Evolutionary conservation across 2,797 vertebrate species (phyloP).

Genomic region (Craterocephalus amniculus): DNA sequence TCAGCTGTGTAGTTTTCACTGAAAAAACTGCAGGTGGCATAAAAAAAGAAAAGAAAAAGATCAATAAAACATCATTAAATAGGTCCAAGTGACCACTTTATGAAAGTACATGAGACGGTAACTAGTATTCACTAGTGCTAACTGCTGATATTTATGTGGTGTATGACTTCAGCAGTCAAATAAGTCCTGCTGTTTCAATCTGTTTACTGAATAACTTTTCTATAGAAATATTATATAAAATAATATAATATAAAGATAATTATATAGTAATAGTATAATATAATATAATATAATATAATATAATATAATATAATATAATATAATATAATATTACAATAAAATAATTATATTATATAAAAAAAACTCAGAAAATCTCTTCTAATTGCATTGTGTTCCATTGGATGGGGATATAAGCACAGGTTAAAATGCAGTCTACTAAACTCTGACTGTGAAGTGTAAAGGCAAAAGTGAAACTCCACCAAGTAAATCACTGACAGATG

Average conservation of each 20-base stretch:
- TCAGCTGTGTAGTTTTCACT: slow-evolving; percentile 92
- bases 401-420: neutral
- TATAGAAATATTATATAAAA: too few relatives aligned
- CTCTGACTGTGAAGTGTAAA: neutral
- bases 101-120: neutral
- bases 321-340: too few relatives aligned
- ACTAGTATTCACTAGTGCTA: neutral
- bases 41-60: slow-evolving; percentile 1
- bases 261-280: too few relatives aligned
- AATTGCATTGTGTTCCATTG: neutral
- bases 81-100: neutral
- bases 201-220: neutral
- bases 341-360: too few relatives aligned
- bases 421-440: neutral
- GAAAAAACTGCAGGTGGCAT: slow-evolving; percentile 87
- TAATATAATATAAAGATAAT: too few relatives aligned
- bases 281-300: too few relatives aligned
- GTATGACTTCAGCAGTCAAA: neutral
- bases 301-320: too few relatives aligned
- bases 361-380: neutral
- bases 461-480: neutral
- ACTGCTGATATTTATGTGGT: neutral
- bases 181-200: neutral
- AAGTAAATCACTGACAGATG: neutral
- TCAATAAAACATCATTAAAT: neutral